Conservation (phyloP, 2,888 invertebrate genomes). For the Cheilosia urbana region DNA sequence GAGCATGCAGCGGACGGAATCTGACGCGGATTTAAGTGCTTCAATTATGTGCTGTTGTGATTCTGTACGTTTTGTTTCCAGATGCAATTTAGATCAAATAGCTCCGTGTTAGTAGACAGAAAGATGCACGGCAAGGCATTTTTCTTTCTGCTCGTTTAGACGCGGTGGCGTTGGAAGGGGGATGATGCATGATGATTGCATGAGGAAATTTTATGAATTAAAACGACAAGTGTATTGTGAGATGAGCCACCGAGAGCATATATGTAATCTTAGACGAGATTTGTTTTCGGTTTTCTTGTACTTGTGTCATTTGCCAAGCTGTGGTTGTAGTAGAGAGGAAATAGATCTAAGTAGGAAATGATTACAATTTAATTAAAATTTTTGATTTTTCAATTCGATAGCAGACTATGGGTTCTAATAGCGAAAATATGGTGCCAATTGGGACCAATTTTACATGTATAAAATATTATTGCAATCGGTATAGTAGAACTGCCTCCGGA, state of each 20-base stretch:
- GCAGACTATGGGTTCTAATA: too few species aligned
- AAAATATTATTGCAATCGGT: too few species aligned
- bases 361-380: slow-evolving; percentile 15
- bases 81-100: slow-evolving; percentile 47
- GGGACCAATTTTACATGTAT: too few species aligned
- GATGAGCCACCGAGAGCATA: slow-evolving; percentile 21
- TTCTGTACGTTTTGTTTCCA: slow-evolving; percentile 40
- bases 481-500: too few species aligned
- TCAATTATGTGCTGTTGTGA: slow-evolving; percentile 60
- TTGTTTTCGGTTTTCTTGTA: not conserved
- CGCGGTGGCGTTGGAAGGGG: slow-evolving; percentile 3
- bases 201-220: slow-evolving; percentile 50
- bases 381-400: too few species aligned
- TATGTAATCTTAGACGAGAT: not conserved
- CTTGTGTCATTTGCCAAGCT: not conserved
- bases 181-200: slow-evolving; percentile 19
- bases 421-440: too few species aligned
- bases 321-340: not conserved
- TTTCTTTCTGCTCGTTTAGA: not conserved
- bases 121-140: slow-evolving; percentile 10
- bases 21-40: slow-evolving; percentile 57
- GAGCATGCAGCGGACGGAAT: slow-evolving; percentile 16
- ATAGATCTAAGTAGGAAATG: slow-evolving; percentile 37
- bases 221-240: slow-evolving; percentile 32
- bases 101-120: not conserved